A percentile compares a stretch with the other conserved stretches of the same genome.
Evolutionary conservation across 2,113 vertebrate species (phyloP).

Genomic region (Pteruthius melanotis): DNA sequence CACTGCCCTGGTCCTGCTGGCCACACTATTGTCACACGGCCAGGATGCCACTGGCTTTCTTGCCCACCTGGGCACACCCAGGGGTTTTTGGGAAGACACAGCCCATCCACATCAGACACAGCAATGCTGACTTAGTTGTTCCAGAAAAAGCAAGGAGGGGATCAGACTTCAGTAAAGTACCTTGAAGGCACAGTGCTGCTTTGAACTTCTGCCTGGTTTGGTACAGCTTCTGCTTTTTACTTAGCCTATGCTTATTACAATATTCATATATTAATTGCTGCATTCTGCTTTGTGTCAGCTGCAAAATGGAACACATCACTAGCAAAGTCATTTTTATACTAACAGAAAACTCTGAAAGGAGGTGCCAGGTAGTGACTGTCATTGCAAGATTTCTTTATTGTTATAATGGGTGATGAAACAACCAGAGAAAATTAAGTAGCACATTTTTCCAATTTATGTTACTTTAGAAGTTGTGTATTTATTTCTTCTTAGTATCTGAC

Average conservation of each 20-base stretch:
- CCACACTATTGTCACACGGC: background rate
- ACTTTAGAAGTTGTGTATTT: background rate
- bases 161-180: background rate
- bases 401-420: background rate
- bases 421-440: background rate
- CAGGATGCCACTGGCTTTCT: background rate
- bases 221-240: background rate
- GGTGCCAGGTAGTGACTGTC: background rate
- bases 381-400: background rate
- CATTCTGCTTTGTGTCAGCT: slow-evolving; percentile 15
- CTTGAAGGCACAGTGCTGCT: background rate
- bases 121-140: background rate
- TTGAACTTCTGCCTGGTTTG: background rate
- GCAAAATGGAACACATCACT: background rate
- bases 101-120: background rate
- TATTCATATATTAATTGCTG: slow-evolving; percentile 19
- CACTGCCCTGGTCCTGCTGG: background rate
- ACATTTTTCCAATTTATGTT: background rate
- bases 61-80: background rate
- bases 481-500: background rate
- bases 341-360: background rate
- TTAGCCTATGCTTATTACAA: background rate
- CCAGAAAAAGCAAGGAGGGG: background rate
- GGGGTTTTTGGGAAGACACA: background rate
- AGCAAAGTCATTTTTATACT: background rate